These are phyloP conservation scores for Eupithecia subumbrata DNA, from an alignment of 2,888 invertebrate species.

Conservation along the genomic window DNA sequence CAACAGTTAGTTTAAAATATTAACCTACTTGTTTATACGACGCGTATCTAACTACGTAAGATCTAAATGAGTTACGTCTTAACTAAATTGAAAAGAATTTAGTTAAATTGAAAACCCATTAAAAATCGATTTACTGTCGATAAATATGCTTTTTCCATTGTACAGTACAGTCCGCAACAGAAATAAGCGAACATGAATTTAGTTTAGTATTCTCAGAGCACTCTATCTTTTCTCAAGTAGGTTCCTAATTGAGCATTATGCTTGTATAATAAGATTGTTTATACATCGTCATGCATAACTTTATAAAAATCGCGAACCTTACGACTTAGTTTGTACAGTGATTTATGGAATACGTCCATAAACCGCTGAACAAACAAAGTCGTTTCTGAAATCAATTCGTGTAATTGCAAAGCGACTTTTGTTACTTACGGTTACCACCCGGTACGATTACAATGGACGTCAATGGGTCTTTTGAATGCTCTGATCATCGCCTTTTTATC, in stretches of 20 bases:
- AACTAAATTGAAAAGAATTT: conserved; percentile 2
- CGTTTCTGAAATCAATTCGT: not conserved
- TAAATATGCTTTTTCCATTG: conserved; percentile 7
- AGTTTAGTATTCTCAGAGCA: not conserved
- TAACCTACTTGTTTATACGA: not conserved
- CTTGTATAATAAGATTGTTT: not conserved
- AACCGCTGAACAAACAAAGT: not conserved
- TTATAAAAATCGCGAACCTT: too few species aligned
- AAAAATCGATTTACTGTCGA: conserved; percentile 35
- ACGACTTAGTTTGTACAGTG: not conserved
- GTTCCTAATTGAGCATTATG: not conserved
- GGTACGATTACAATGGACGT: not conserved
- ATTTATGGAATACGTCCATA: not conserved
- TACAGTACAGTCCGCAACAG: not conserved
- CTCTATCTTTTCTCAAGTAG: not conserved
- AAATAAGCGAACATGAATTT: not conserved
- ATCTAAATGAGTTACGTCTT: not conserved
- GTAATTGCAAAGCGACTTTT: not conserved
- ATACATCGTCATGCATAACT: not conserved
- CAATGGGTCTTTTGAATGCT: not conserved
- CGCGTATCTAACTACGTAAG: not conserved
- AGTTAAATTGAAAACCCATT: conserved; percentile 16
- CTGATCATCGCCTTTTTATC: not conserved
- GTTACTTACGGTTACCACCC: not conserved
- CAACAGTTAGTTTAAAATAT: too few species aligned